These are phyloP conservation scores for Axis porcinus DNA, from an alignment of 2,113 vertebrate genomes.

Conservation along the genomic window DNA sequence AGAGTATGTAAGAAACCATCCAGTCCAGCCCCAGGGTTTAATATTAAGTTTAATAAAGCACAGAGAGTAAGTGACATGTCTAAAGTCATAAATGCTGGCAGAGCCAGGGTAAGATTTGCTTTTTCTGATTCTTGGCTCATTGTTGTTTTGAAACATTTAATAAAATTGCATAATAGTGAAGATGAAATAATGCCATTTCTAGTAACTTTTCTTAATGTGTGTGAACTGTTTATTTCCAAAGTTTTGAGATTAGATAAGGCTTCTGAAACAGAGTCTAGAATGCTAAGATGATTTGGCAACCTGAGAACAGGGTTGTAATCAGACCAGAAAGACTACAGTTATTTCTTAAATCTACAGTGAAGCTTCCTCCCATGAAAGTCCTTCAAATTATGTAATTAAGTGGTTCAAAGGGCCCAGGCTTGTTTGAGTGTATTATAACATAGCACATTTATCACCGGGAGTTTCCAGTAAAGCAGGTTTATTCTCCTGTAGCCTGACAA, in stretches of 20 bases:
- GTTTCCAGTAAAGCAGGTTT: slow-evolving; percentile 53
- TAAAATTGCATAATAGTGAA: not conserved
- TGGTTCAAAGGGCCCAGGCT: not conserved
- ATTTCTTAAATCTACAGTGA: not conserved
- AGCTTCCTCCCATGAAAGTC: not conserved
- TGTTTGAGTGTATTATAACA: not conserved
- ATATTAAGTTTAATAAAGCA: not conserved
- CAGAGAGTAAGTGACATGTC: not conserved
- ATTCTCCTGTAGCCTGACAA: not conserved
- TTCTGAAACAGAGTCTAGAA: not conserved
- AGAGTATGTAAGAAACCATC: not conserved
- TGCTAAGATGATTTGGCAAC: not conserved
- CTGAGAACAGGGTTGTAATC: not conserved
- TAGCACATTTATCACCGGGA: not conserved
- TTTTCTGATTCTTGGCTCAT: not conserved
- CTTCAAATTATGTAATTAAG: slow-evolving; percentile 46
- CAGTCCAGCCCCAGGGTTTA: not conserved
- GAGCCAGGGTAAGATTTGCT: not conserved
- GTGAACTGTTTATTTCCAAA: not conserved
- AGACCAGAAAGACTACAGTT: not conserved
- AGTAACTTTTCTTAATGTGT: not conserved
- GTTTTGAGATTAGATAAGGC: not conserved
- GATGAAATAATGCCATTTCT: not conserved
- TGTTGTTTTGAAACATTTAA: not conserved
- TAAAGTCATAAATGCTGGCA: not conserved